Base-by-base conservation (phyloP, 2,888 invertebrate genomes). In the Caenorhabditis uteleia region DNA sequence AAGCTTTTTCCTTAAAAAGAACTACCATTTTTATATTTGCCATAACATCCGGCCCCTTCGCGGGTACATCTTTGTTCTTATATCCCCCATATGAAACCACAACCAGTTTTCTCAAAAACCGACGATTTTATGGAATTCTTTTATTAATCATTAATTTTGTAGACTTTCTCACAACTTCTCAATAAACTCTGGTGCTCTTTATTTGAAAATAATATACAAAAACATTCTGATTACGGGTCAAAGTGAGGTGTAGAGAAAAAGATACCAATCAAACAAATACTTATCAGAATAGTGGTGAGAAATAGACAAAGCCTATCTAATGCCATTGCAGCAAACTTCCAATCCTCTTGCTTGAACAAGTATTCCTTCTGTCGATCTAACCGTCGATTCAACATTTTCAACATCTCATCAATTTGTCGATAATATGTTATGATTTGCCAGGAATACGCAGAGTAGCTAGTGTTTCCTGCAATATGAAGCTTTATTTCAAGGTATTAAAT, bases 281-380 rank as follows among this genome's bases (percentile, higher is more conserved):
- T 26, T 8, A 75, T 68, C 27, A 75, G 60, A 34, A 68, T 34
- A 7, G 73, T 70, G 38, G 74, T 64, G 3, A 75, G 53, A 0
- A 73, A 40, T 12, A 75, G 54, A 43, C 75, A 75, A 16, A 75
- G 48, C 21, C 75, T 60, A 47, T 75, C 75, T 7, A 75, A 44
- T 14, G 71, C 70, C 70, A 75, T 71, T 10, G 75, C 75, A 3
- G 75, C 73, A 47, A 67, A 75, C 48, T 74, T 73, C 75, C 75
- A 75, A 25, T 75, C 73, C 38, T 75, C 75, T 55, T 66, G 64
- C 23, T 62, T 64, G 20, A 47, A 57, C 36, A 54, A 38, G 23
- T 59, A 40, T 10, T 54, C 57, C 23, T 62, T 46, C 26, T 73
- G 70, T 16, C 56, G 51, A 14, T 62, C 67, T 3, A 70, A 33